A percentile compares a stretch with the other conserved stretches of the same genome.
phyloP scores from a whole-genome alignment of 2,888 invertebrate genomes.

The Xestoiulus laeticollis region DNA sequence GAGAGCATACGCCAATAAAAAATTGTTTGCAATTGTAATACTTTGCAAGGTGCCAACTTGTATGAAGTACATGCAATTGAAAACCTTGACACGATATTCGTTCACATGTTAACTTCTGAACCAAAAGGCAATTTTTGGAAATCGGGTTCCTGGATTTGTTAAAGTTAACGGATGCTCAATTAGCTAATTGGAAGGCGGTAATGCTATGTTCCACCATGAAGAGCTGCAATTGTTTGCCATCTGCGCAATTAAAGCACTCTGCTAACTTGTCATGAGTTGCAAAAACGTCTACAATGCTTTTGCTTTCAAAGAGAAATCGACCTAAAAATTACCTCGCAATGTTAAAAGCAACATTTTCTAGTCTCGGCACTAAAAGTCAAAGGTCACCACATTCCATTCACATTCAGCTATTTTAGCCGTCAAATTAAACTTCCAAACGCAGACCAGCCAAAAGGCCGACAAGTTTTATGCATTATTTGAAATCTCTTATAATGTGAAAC shows the following conservation, averaged over 20 bases:
- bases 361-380: not conserved
- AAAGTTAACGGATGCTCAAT: not conserved
- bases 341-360: not conserved
- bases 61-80: not conserved
- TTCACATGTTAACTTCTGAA: not conserved
- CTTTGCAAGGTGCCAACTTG: not conserved
- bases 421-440: not conserved
- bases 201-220: not conserved
- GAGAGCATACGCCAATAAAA: not conserved
- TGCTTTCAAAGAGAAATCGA: conserved; percentile 31
- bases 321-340: conserved; percentile 4
- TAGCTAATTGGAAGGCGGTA: not conserved
- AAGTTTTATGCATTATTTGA: not conserved
- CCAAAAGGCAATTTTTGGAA: not conserved
- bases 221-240: not conserved
- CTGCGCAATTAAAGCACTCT: not conserved
- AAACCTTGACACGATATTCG: conserved; percentile 34
- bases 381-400: conserved; percentile 13
- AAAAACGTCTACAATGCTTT: not conserved
- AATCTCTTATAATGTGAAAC: not conserved
- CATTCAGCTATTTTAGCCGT: not conserved
- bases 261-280: conserved; percentile 8
- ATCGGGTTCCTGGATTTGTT: not conserved
- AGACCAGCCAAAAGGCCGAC: not conserved
- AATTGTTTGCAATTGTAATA: not conserved